Evolutionary conservation across 2,113 vertebrate genomes (phyloP).

Genomic region (Ahaetulla prasina): DNA sequence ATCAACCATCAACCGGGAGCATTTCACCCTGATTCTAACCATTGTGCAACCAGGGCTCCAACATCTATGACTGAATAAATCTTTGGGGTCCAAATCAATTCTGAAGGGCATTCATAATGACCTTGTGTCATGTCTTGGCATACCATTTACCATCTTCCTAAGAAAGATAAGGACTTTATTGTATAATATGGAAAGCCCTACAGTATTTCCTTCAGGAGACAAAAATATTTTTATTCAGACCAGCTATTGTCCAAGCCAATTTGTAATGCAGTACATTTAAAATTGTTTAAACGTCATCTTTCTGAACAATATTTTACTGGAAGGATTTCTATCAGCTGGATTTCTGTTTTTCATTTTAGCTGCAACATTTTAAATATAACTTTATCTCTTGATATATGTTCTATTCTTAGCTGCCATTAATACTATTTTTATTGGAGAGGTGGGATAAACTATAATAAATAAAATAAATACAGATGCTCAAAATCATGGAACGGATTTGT

Average conservation of each 20-base stretch:
- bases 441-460: background rate
- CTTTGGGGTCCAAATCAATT: background rate
- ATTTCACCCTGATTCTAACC: no score
- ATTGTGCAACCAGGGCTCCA: background rate
- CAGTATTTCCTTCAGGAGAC: background rate
- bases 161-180: background rate
- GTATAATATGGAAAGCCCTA: background rate
- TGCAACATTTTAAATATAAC: background rate
- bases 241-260: background rate
- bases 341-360: background rate
- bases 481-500: background rate
- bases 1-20: no score
- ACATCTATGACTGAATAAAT: background rate
- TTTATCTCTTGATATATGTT: background rate
- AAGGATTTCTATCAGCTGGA: background rate
- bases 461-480: background rate
- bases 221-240: background rate
- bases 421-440: background rate
- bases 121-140: background rate
- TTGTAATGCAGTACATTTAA: background rate
- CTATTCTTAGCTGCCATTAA: background rate
- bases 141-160: background rate
- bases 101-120: background rate
- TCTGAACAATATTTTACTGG: background rate
- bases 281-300: background rate